phyloP scores from a whole-genome alignment of 2,888 invertebrate species.

The Melolontha melolontha region DNA sequence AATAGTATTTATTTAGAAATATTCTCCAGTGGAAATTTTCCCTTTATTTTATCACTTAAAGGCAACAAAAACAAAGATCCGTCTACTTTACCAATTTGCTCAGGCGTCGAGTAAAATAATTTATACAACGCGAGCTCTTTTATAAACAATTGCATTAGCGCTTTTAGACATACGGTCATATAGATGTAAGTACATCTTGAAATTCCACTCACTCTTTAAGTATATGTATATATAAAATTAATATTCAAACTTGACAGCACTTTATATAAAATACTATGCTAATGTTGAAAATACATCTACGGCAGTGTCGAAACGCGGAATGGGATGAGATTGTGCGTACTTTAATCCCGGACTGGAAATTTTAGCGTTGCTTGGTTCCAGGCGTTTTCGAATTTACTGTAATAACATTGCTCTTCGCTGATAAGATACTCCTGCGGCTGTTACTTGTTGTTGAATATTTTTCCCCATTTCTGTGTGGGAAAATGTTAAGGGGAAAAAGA shows the following conservation, averaged over 20 bases:
- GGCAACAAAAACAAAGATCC: too few relatives aligned
- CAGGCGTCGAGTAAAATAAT: too few relatives aligned
- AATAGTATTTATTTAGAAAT: too few relatives aligned
- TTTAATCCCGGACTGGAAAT: constrained; percentile 38
- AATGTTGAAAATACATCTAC: constrained; percentile 58
- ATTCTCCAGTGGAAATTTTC: too few relatives aligned
- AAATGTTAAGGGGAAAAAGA: not conserved
- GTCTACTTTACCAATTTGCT: too few relatives aligned
- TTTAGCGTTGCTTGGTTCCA: constrained; percentile 51
- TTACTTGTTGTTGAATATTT: not conserved
- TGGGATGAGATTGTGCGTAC: not conserved
- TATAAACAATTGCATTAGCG: too few relatives aligned
- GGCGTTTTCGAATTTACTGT: constrained; percentile 55
- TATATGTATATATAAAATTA: constrained; percentile 51
- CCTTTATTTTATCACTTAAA: too few relatives aligned
- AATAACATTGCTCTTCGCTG: constrained; percentile 52
- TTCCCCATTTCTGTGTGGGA: not conserved
- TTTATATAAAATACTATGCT: constrained; percentile 61
- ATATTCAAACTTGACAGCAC: constrained; percentile 61
- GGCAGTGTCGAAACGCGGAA: constrained; percentile 4
- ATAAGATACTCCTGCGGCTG: constrained; percentile 8
- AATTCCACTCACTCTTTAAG: too few relatives aligned
- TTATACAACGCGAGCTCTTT: too few relatives aligned
- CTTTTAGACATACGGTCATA: too few relatives aligned
- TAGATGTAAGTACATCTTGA: too few relatives aligned